phyloP scores from a whole-genome alignment of 1,140 invertebrate species.

The Sarcophaga peregrina region DNA sequence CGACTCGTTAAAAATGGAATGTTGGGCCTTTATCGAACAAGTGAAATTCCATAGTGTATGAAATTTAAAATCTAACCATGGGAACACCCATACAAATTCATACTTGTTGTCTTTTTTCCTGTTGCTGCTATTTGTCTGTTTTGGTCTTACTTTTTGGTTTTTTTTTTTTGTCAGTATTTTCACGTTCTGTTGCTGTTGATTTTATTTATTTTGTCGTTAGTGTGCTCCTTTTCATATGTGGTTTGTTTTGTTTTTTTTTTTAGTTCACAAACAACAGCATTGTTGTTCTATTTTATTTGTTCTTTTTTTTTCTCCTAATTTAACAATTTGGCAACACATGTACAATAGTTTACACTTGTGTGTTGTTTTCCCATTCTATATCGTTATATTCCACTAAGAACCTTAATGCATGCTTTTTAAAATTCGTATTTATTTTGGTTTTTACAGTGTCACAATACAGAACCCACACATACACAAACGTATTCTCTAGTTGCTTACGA shows the following conservation, averaged over 20 bases:
- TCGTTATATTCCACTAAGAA: background rate
- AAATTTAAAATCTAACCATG: background rate
- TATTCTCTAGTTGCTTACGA: background rate
- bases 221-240: background rate
- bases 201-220: background rate
- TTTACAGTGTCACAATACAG: background rate
- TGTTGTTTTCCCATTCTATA: background rate
- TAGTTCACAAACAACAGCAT: background rate
- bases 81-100: background rate
- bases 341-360: background rate
- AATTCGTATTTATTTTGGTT: background rate
- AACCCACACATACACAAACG: background rate
- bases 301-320: background rate
- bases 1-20: background rate
- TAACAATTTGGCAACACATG: conserved; percentile 25
- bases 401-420: conserved; percentile 25
- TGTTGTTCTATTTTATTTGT: too few relatives aligned
- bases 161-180: conserved; percentile 6
- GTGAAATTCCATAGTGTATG: background rate
- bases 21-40: background rate
- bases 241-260: background rate
- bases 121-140: conserved; percentile 5
- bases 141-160: too few relatives aligned
- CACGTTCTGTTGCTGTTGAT: background rate
- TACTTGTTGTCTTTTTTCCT: conserved; percentile 30